phyloP scores from a whole-genome alignment of 2,888 invertebrate species.

The Corbicula japonica region DNA sequence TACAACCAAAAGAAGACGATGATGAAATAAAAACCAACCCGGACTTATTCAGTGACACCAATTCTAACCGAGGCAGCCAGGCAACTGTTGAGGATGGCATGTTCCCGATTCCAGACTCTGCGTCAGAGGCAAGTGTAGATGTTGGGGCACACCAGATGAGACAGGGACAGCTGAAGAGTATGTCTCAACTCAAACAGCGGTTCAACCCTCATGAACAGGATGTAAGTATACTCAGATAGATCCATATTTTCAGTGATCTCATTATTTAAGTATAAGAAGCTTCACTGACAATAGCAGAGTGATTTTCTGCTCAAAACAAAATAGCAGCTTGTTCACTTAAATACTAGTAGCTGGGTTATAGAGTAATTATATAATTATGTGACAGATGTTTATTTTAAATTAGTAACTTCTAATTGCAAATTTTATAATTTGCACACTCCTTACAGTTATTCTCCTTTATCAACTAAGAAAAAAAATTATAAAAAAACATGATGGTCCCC shows the following conservation, averaged over 20 bases:
- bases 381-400: too few relatives aligned
- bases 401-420: too few relatives aligned
- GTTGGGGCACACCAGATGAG: conserved; percentile 33
- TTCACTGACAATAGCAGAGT: too few relatives aligned
- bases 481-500: too few relatives aligned
- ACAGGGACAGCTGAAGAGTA: conserved; percentile 19
- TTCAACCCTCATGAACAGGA: conserved; percentile 61
- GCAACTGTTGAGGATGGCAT: conserved; percentile 71
- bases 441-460: too few relatives aligned
- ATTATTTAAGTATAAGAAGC: too few relatives aligned
- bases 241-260: background rate
- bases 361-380: too few relatives aligned
- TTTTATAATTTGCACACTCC: too few relatives aligned
- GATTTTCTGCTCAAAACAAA: too few relatives aligned
- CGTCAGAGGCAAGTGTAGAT: conserved; percentile 72
- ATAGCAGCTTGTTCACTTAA: too few relatives aligned
- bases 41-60: conserved; percentile 81
- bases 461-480: too few relatives aligned
- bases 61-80: conserved; percentile 73
- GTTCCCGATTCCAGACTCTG: conserved; percentile 71
- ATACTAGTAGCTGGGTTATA: too few relatives aligned
- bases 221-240: conserved; percentile 33
- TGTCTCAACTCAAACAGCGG: conserved; percentile 44
- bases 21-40: conserved; percentile 80
- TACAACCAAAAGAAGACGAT: conserved; percentile 69